Conservation (phyloP, 2,888 invertebrate species). For the Drosophila anceps region DNA sequence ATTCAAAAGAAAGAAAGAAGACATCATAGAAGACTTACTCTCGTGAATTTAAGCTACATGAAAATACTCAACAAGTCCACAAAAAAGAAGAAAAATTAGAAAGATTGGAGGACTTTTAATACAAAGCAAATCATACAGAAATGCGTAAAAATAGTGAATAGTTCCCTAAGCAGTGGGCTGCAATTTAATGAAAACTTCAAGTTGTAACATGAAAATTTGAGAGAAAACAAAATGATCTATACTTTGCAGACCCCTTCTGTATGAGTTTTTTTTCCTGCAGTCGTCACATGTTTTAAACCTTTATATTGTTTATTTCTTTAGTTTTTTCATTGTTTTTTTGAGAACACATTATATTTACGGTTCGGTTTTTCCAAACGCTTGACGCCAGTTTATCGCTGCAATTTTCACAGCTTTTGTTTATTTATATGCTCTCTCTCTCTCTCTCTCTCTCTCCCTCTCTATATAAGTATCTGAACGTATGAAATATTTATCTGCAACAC, state of each 20-base stretch:
- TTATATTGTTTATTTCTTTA: background rate
- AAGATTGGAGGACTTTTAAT: background rate
- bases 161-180: background rate
- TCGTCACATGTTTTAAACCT: background rate
- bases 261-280: background rate
- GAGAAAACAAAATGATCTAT: background rate
- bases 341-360: conserved; percentile 1
- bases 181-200: background rate
- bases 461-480: background rate
- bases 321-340: background rate
- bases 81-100: background rate
- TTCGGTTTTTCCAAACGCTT: background rate
- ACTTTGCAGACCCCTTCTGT: background rate
- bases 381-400: conserved; percentile 29
- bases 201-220: background rate
- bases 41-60: background rate
- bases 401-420: conserved; percentile 14
- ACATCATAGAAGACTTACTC: background rate
- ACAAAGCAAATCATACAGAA: background rate
- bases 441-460: no score
- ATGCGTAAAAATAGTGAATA: background rate
- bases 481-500: conserved; percentile 26
- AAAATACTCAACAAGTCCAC: background rate
- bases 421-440: conserved; percentile 10
- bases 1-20: background rate